Conservation (phyloP, 2,797 vertebrate genomes). For the Falco naumanni region DNA sequence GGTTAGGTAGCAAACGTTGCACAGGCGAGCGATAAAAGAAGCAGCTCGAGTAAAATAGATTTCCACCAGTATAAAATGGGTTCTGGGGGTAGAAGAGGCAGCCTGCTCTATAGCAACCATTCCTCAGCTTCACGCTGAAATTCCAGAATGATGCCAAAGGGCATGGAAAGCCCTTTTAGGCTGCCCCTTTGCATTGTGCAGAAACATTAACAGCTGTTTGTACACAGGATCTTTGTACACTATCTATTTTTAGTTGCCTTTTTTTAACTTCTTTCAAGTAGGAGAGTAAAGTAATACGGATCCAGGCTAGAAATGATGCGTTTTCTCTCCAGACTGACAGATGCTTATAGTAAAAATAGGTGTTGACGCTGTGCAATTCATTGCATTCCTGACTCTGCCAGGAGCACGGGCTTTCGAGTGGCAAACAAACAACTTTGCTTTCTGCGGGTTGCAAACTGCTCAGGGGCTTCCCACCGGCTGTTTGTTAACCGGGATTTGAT, state of each 20-base stretch:
- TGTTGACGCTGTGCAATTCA: not conserved
- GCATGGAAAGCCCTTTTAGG: not conserved
- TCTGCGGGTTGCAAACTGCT: not conserved
- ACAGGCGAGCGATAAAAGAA: not conserved
- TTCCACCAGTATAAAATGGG: not conserved
- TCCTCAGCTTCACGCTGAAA: not conserved
- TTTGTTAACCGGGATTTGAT: not conserved
- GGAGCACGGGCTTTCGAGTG: rapidly evolving
- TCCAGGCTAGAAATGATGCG: not conserved
- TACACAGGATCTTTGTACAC: rapidly evolving
- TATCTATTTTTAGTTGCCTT: not conserved
- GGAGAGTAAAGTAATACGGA: not conserved
- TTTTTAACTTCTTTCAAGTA: no score
- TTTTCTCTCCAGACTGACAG: not conserved
- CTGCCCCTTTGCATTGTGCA: not conserved
- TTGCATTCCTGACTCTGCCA: rapidly evolving
- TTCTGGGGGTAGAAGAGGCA: not conserved
- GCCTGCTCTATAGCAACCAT: rapidly evolving
- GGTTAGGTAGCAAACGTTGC: not conserved
- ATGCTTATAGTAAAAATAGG: rapidly evolving
- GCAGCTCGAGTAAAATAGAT: not conserved
- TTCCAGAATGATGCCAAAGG: not conserved
- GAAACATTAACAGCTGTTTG: not conserved
- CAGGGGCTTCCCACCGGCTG: rapidly evolving
- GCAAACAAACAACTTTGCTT: not conserved